Evolutionary conservation across 2,113 vertebrate genomes (phyloP), one percentile per base, ranked within the genome.

Genomic region (Poicephalus meyeri): DNA sequence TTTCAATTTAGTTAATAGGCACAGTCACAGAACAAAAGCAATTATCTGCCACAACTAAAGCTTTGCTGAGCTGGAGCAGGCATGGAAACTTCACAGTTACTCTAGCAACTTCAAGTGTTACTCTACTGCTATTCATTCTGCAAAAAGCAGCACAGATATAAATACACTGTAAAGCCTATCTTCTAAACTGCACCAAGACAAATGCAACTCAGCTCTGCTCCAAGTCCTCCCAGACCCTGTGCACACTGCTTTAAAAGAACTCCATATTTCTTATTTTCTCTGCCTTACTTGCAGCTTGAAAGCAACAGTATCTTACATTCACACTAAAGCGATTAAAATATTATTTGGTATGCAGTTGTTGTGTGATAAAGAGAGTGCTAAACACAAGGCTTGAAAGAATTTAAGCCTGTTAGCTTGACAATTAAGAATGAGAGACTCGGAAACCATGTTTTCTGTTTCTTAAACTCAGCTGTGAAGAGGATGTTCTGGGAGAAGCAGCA

Each of bases 21-120:
- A 86, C 4, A 52, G 55, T 42, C 42, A 77, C 82, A 88, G 72
- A 93, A 87, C 13, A 49, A 79, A 79, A 73, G 7, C 35, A 76
- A 70, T 82, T 60, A 84, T 20, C 56, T 91, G 88, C 69, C 90
- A 96, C 88, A 87, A 60, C n/a, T 81, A 84, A 92, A 94, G 86
- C 91, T 74, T 47, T 70, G 80, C 60, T 94, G 88, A 90, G 88
- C 90, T 76, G n/a, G 8, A 90, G 37, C 83, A 94, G 91, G 72
- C 73, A 78, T 13, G 39, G 86, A 91, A 93, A 94, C 68, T 93
- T 74, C 21, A 83, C 42, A 44, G 11, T 81, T 71, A 69, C 33
- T 58, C 20, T n/a, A 58, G 55, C 20, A n/a, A n/a, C 55, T 21
- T 71, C 17, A 93, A 88, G 69, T 80, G 76, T 91, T 93, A 73